Evolutionary conservation across 2,888 invertebrate genomes (phyloP), one percentile per base, ranked within the genome.

Genomic region (Pedicia rivosa): DNA sequence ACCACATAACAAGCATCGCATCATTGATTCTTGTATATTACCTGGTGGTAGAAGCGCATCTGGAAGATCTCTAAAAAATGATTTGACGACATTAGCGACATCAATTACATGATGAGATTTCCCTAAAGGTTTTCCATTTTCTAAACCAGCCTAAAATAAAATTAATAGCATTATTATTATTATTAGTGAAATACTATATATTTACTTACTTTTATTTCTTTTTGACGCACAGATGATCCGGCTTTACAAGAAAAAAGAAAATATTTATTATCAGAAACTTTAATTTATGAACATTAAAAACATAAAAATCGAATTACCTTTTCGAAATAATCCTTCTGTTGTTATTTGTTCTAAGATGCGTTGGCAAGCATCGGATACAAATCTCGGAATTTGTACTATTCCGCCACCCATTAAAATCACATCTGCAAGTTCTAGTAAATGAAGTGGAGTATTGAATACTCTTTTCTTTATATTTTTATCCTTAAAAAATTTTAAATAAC

Each of bases 311-410:
- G n/a, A n/a, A n/a, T n/a, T n/a, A n/a, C n/a, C n/a, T n/a, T 87
- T 90, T 6, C 91, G 69, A 56, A 91, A 91, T 33, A 91, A 61
- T 1, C 91, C 91, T 55, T 90, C 90, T 14, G 77, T 73, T 38
- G 72, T 68, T 19, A 78, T 68, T 57, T 78, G 71, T 30, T 71
- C 64, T 43, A 75, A 63, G 35, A 86, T 69, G 48, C 72, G 74
- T 36, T 72, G 65, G 47, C 80, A 77, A 51, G 79, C 70, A 52
- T 79, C 75, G 46, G 74, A 70, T 2, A 84, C 71, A 50, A 83
- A 72, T 45, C 68, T 66, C 5, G 86, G 84, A 24, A 84, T 70
- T 54, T 74, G 67, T 25, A 82, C 62, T 42, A 75, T 72, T 49
- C 72, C 72, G 16, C 78, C 79, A 54, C 75, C 77, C 45, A 71